These are phyloP conservation scores for Microtus pennsylvanicus DNA, from an alignment of 2,113 vertebrate species.

Conservation along the genomic window DNA sequence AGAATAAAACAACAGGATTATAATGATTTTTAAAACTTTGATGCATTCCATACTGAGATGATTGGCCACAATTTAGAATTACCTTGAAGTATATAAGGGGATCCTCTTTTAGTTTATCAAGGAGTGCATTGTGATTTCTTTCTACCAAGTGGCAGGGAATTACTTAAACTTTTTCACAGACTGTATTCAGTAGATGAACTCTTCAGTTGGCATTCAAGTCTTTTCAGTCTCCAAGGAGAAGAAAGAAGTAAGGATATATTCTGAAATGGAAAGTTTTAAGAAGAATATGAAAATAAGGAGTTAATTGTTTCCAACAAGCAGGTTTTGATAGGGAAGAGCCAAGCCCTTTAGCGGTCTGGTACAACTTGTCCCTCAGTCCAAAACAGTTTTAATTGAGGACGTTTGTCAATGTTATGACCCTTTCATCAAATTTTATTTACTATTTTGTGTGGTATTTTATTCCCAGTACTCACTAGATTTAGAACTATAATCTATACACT, in stretches of 20 bases:
- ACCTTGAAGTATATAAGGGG: constrained; percentile 50
- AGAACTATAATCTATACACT: neutral
- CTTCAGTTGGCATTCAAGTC: neutral
- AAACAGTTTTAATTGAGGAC: neutral
- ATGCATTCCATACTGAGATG: constrained; percentile 43
- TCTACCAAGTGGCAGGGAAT: neutral
- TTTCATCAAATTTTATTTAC: constrained; percentile 46
- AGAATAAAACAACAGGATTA: neutral
- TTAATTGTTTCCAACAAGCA: constrained; percentile 15
- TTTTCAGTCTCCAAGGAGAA: neutral
- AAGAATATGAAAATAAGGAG: neutral
- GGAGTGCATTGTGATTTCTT: rapidly evolving
- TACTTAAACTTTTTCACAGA: constrained; percentile 67
- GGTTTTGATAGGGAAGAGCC: neutral
- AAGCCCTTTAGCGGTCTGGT: neutral
- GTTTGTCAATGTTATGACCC: neutral
- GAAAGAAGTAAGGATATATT: constrained; percentile 43
- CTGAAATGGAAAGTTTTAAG: neutral
- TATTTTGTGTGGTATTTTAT: neutral
- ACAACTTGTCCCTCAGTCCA: neutral
- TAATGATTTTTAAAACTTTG: neutral
- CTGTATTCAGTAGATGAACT: neutral
- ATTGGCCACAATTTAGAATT: constrained; percentile 60
- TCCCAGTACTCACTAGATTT: neutral
- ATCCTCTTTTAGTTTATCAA: neutral